Evolutionary conservation across 1,140 invertebrate species (phyloP), one percentile per base, ranked within the genome.

Genomic region (Pseudomyrmex gracilis): DNA sequence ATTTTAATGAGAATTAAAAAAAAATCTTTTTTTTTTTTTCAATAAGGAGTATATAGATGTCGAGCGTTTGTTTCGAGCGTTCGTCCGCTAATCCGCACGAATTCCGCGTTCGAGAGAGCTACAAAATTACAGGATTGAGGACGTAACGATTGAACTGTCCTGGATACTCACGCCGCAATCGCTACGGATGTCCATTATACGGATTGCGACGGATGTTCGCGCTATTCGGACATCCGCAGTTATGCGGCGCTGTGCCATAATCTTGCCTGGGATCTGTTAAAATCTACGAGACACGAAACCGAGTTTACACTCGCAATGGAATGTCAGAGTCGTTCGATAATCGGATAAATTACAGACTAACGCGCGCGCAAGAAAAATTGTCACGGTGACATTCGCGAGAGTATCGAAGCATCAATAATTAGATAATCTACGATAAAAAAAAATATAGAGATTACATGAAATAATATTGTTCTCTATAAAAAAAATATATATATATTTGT

Each of bases 221-320:
- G 49, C 24, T 51, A 43, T n/a, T 53, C 63, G 47, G 73, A 53
- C 63, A 43, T 77, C 24, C 73, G 61, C 34, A 77, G 60, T 76
- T 76, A 53, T 53, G 34, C 47, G 24, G 34, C 43, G 61, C 5
- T 45, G 20, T 12, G 60, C 20, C 20, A 34, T 77, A 77, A 77
- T 77, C 73, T 73, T 47, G n/a, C n/a, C 47, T 34, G 47, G 17
- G 71, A 73, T 73, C 43, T 55, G 55, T 73, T 73, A 77, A 67
- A 64, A 77, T 66, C 73, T 66, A 77, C 73, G 61, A 53, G 73
- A 64, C 49, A 66, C 53, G 60, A 77, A 77, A 66, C 73, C 15
- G 51, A 64, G 58, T 67, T 67, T 77, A 77, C 60, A 66, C 73
- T 24, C 73, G 61, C 61, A 24, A 51, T 24, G 49, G 47, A 66